Base-by-base conservation (phyloP, 2,888 invertebrate genomes). In the Celastrina argiolus region DNA sequence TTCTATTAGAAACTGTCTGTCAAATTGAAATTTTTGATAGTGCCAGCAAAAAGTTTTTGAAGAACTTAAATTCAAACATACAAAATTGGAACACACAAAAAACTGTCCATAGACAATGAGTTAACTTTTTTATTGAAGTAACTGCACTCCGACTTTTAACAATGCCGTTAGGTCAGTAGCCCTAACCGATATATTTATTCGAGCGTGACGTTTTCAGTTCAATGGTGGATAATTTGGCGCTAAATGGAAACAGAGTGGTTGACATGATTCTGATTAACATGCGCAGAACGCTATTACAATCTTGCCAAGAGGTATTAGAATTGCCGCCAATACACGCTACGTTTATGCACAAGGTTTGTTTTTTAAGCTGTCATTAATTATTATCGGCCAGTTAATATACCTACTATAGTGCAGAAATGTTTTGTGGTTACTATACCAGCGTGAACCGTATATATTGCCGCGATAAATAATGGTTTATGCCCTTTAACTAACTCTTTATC, bases 191-290 rank as follows among this genome's bases (percentile, higher is more conserved):
- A 34, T 59, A 59, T 34, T 18, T 31, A 39, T 39, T 39, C 14
- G 12, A 36, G 36, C 61, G 22, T 61, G 36, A 28, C 34, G 16
- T 66, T 69, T 69, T 12, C 79, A 90, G 90, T 66, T 76, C 79
- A 22, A 85, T 87, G 86, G 81, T 82, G 45, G 76, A 77, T 26
- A 71, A 70, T 31, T 70, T 89, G 18, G 80, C 87, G 0, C 75
- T 72, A 45, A 83, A 75, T 67, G 91, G 89, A 22, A 92, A 92
- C 74, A 85, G 85, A 64, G 81, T 90, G 1, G 79, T 91, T 14
- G 92, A 92, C 68, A 82, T 90, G 82, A 79, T 91, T 1, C 76
- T 92, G 7, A 91, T 91, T 72, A 88, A 91, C 74, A 84, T 91
- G 79, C 76, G 92, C 10, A 81, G 91, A 1, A 91, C 90, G 0